A percentile compares a stretch with the other conserved stretches of the same genome.
Evolutionary conservation across 2,888 invertebrate genomes (phyloP).

Genomic region (Pocota personata): DNA sequence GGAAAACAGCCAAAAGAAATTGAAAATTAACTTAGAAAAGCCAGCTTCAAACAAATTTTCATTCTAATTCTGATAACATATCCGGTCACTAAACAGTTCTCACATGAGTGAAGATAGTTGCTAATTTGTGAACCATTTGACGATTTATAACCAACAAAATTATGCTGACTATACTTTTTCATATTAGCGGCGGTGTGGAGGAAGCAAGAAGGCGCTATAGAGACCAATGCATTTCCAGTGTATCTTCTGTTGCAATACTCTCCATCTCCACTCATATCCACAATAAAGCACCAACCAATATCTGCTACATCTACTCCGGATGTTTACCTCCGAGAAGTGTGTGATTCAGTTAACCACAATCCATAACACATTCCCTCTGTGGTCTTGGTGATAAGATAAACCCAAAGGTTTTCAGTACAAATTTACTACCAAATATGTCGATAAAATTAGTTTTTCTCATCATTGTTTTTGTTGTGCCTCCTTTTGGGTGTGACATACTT

Average conservation of each 20-base stretch:
- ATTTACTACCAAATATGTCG: slow-evolving; percentile 42
- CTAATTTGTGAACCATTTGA: neutral
- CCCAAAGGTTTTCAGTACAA: neutral
- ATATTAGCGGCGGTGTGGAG: neutral
- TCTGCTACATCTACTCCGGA: neutral
- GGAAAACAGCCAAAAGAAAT: neutral
- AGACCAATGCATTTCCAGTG: neutral
- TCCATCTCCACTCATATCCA: no score
- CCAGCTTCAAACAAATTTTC: neutral
- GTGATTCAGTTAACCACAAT: slow-evolving; percentile 13
- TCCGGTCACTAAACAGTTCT: neutral
- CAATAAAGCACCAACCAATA: neutral
- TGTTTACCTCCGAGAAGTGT: slow-evolving; percentile 26
- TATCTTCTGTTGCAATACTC: neutral
- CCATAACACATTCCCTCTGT: neutral
- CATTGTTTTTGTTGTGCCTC: slow-evolving; percentile 70
- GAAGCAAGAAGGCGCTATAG: neutral
- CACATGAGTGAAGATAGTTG: neutral
- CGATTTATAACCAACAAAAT: neutral
- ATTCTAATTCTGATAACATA: neutral
- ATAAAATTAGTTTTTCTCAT: slow-evolving; percentile 28
- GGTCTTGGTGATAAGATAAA: slow-evolving; percentile 57
- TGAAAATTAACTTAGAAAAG: neutral
- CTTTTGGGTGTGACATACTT: slow-evolving; percentile 74
- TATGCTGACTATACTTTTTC: no score